Conservation (phyloP, 2,797 vertebrate species). For the Masticophis lateralis region DNA sequence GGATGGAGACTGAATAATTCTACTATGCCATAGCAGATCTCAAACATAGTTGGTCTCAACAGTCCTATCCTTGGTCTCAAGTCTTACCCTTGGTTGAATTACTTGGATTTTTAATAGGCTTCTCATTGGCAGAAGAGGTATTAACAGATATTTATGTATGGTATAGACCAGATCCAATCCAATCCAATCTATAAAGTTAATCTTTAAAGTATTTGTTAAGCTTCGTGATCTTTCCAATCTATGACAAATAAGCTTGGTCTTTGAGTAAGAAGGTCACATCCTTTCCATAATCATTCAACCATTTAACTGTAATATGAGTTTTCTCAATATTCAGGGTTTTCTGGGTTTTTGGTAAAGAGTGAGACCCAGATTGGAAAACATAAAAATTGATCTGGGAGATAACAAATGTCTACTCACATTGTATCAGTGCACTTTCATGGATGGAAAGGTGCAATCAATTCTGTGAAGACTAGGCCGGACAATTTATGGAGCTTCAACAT, state of each 20-base stretch:
- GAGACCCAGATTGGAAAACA: not conserved
- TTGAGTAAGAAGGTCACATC: not conserved
- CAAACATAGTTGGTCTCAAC: not conserved
- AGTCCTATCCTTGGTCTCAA: not conserved
- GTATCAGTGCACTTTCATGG: not conserved
- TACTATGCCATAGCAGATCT: not conserved
- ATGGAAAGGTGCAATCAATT: not conserved
- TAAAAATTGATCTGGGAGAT: not conserved
- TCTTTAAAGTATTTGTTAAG: not conserved
- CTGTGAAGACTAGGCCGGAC: not conserved
- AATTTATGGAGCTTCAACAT: not conserved
- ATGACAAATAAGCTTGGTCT: not conserved
- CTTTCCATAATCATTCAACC: not conserved
- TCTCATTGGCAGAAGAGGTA: not conserved
- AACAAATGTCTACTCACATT: not conserved
- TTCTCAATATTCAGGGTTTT: not conserved
- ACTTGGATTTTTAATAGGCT: not conserved
- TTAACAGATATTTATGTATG: not conserved
- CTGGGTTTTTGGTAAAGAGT: not conserved
- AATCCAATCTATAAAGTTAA: not conserved
- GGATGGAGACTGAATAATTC: not conserved
- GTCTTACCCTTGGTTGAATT: not conserved
- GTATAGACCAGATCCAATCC: not conserved
- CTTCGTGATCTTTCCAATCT: not conserved
- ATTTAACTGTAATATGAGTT: not conserved